Conservation (phyloP, 2,797 vertebrate genomes). For the Bradypodion pumilum region DNA sequence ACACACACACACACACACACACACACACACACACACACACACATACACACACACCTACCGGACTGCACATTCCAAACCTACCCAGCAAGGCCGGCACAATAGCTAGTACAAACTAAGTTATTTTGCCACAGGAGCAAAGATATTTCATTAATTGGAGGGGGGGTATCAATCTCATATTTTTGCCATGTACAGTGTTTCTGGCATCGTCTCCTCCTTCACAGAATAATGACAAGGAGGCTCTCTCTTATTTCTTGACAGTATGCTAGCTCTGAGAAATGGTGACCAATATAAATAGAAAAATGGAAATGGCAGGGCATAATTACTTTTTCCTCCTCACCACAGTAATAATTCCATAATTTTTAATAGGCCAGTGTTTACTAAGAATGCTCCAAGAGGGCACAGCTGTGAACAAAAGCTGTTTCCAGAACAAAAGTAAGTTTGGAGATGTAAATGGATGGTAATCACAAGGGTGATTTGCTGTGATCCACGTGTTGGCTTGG, state of each 20-base stretch:
- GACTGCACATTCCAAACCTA: too few relatives aligned
- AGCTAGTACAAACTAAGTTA: conserved; percentile 59
- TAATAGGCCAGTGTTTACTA: neutral
- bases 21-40: too few relatives aligned
- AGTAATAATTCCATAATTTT: neutral
- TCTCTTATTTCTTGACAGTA: neutral
- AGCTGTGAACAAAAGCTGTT: conserved; percentile 18
- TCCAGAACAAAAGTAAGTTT: too few relatives aligned
- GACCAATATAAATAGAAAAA: neutral
- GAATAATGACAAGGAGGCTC: too few relatives aligned
- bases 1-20: too few relatives aligned
- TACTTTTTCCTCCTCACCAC: neutral
- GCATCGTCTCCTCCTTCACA: neutral
- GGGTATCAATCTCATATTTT: too few relatives aligned
- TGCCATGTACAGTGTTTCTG: neutral
- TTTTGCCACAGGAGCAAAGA: conserved; percentile 44
- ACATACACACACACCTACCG: too few relatives aligned
- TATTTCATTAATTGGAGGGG: neutral
- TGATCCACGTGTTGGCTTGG: fast-evolving
- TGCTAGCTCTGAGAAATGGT: neutral
- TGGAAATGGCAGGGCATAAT: neutral
- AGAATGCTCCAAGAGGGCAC: neutral
- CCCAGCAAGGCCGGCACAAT: too few relatives aligned
- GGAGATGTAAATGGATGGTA: neutral
- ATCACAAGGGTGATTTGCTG: neutral